phyloP scores from a whole-genome alignment of 2,888 invertebrate species.

The Silvanus unidentatus region DNA sequence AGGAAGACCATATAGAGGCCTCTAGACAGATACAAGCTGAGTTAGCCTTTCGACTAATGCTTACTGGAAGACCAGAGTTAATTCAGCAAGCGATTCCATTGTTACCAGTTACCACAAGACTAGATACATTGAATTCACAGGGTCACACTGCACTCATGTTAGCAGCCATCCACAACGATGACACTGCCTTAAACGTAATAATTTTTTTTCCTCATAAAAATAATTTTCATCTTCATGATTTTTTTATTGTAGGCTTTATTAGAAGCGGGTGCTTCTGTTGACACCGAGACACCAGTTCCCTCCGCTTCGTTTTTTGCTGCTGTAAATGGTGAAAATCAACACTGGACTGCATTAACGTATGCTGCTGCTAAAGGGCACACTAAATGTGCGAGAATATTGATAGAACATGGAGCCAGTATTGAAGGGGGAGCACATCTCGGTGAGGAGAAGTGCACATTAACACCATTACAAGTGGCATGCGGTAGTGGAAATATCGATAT shows the following conservation, averaged over 20 bases:
- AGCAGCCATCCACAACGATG: conserved; percentile 74
- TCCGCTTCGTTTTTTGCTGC: conserved; percentile 47
- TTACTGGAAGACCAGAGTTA: conserved; percentile 73
- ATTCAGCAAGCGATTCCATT: conserved; percentile 71
- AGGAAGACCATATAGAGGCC: conserved; percentile 41
- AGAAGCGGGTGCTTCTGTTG: conserved; percentile 77
- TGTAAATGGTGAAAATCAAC: conserved; percentile 62
- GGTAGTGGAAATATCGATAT: conserved; percentile 76
- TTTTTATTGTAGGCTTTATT: conserved; percentile 34
- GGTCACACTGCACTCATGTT: conserved; percentile 82
- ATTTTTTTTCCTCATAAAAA: too few relatives aligned
- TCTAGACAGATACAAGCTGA: conserved; percentile 50
- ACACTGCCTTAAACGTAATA: conserved; percentile 62
- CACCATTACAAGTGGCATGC: conserved; percentile 81
- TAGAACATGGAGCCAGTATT: conserved; percentile 76
- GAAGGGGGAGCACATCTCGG: conserved; percentile 80
- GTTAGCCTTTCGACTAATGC: conserved; percentile 74
- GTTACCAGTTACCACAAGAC: conserved; percentile 61
- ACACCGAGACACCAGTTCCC: conserved; percentile 73
- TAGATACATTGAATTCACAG: conserved; percentile 72
- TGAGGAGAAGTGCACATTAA: conserved; percentile 80
- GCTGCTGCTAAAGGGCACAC: conserved; percentile 60
- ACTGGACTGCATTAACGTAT: conserved; percentile 87
- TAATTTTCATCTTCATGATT: background rate
- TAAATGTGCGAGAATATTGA: conserved; percentile 54